These are phyloP conservation scores for Ondatra zibethicus DNA, from an alignment of 2,113 vertebrate genomes.

Conservation along the genomic window DNA sequence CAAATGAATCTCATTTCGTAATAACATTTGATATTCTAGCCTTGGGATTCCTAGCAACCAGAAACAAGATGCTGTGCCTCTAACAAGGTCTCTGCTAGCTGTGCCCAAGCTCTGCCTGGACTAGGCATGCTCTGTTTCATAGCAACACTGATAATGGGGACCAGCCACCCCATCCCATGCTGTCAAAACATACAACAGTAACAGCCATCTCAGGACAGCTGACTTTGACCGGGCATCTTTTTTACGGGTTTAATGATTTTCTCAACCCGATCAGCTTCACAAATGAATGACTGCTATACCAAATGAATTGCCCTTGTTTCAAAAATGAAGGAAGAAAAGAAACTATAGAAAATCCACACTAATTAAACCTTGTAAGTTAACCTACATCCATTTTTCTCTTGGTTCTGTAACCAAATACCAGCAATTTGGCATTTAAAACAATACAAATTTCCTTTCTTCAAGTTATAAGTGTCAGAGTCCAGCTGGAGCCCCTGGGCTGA, in stretches of 20 bases:
- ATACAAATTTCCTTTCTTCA: not conserved
- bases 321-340: not conserved
- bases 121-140: not conserved
- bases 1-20: slow-evolving; percentile 6
- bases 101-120: not conserved
- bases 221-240: not conserved
- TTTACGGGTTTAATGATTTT: not conserved
- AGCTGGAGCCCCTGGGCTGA: not conserved
- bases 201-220: not conserved
- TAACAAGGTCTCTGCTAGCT: not conserved
- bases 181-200: not conserved
- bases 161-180: not conserved
- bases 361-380: not conserved
- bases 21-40: not conserved
- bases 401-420: not conserved
- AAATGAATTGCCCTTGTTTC: slow-evolving; percentile 7
- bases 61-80: not conserved
- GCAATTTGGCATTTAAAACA: not conserved
- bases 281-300: not conserved
- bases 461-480: not conserved
- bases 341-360: not conserved
- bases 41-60: not conserved
- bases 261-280: not conserved
- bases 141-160: not conserved
- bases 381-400: not conserved